phyloP scores from a whole-genome alignment of 2,113 vertebrate genomes.

The Syngnathoides biaculeatus region DNA sequence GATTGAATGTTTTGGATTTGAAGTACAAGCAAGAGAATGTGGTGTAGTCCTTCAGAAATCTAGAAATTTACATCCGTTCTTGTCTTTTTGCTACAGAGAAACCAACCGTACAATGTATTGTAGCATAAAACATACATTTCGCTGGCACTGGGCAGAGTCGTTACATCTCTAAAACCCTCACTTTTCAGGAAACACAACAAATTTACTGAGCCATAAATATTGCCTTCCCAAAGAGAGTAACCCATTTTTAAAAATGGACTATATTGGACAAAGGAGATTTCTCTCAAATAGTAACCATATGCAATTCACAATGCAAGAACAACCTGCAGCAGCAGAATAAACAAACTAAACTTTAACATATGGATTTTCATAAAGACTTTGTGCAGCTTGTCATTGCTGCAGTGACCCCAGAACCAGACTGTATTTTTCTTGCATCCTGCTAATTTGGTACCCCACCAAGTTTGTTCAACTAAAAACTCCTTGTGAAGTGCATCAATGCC shows the following conservation, averaged over 20 bases:
- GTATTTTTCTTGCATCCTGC: no score
- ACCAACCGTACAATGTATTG: neutral
- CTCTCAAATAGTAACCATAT: neutral
- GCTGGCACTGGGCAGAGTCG: no score
- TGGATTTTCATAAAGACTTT: neutral
- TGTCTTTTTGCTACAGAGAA: neutral
- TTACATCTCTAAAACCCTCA: no score
- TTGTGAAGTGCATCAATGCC: neutral
- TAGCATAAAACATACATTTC: neutral
- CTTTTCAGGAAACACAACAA: no score
- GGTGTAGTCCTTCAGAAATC: neutral
- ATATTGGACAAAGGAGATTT: neutral
- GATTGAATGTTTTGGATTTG: slow-evolving; percentile 6
- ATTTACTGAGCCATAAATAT: no score
- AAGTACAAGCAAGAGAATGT: slow-evolving; percentile 1
- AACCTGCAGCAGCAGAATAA: neutral
- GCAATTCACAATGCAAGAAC: neutral
- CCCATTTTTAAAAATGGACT: neutral
- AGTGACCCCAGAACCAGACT: neutral
- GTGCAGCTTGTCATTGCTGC: neutral
- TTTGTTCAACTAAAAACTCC: neutral
- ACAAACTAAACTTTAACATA: neutral
- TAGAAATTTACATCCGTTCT: neutral
- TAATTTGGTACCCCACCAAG: neutral
- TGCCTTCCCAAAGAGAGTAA: no score